phyloP scores from a whole-genome alignment of 1,140 invertebrate genomes.

The Drosophila sulfurigaster region DNA sequence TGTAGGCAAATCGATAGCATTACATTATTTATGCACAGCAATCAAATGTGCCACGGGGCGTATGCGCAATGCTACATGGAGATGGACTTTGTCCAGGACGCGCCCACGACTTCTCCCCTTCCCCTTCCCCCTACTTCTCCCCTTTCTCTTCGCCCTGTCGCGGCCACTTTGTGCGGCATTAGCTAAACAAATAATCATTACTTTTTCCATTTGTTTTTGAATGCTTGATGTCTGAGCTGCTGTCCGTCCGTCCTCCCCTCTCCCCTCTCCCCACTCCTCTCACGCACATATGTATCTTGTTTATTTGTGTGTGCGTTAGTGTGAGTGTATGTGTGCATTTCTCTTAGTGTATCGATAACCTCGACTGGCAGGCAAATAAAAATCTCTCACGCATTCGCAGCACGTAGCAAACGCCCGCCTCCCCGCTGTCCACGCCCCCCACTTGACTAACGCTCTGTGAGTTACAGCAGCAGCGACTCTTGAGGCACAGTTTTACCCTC shows the following conservation, averaged over 20 bases:
- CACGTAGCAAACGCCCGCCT: conserved; percentile 68
- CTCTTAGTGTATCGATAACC: conserved; percentile 69
- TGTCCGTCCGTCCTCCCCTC: not conserved
- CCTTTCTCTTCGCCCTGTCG: not conserved
- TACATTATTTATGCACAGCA: conserved; percentile 75
- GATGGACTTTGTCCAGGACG: conserved; percentile 30
- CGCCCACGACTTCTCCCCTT: not conserved
- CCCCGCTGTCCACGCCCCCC: conserved; percentile 34
- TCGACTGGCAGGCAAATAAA: conserved; percentile 69
- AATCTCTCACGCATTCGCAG: conserved; percentile 81
- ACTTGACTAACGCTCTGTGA: conserved; percentile 60
- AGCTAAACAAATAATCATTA: conserved; percentile 83
- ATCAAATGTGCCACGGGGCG: conserved; percentile 78
- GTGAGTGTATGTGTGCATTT: conserved; percentile 30
- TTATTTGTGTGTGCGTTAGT: conserved; percentile 1
- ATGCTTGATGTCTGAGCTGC: conserved; percentile 51
- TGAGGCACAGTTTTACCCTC: conserved; percentile 58
- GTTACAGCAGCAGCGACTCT: conserved; percentile 60
- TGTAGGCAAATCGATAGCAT: conserved; percentile 54
- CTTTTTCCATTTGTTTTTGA: conserved; percentile 81
- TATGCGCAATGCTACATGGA: conserved; percentile 57
- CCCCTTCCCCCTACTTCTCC: too few relatives aligned
- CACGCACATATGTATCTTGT: conserved; percentile 35
- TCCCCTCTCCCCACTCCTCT: not conserved
- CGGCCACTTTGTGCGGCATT: conserved; percentile 81